Percentiles rank a stretch among this genome's conserved stretches.
Conservation (phyloP, 2,113 vertebrate species). For the Hippocampus guttulatus region DNA sequence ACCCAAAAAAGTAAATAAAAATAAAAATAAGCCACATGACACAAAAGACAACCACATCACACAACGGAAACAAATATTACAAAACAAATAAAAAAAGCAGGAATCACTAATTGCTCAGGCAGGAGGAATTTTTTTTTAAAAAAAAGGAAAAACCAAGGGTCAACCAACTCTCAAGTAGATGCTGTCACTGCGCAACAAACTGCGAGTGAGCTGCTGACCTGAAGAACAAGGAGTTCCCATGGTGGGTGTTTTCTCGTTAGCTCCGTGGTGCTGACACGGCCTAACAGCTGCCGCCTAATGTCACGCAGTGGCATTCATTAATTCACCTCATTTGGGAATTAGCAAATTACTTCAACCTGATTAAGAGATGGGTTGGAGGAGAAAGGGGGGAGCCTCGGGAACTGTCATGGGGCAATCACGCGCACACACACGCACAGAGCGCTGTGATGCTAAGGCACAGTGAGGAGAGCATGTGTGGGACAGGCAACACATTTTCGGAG, state of each 20-base stretch:
- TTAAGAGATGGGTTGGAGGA: constrained; percentile 53
- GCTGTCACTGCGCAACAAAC: constrained; percentile 15
- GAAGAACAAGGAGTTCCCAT: constrained; percentile 28
- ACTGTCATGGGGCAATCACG: constrained; percentile 21
- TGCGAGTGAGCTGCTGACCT: constrained; percentile 18
- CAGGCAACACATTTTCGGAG: not conserved
- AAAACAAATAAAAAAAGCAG: constrained; percentile 59
- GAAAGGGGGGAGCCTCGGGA: constrained; percentile 44
- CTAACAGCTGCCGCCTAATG: constrained; percentile 52
- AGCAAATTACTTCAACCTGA: constrained; percentile 51
- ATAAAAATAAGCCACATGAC: constrained; percentile 56
- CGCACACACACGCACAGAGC: not conserved
- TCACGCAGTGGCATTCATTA: constrained; percentile 52
- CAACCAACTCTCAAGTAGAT: constrained; percentile 27
- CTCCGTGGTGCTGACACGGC: constrained; percentile 35
- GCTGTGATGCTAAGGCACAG: not conserved
- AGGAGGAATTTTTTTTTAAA: constrained; percentile 34
- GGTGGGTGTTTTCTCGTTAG: constrained; percentile 43
- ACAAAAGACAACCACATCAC: constrained; percentile 43
- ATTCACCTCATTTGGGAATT: constrained; percentile 59
- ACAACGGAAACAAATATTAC: constrained; percentile 38
- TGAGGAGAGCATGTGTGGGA: too few relatives aligned
- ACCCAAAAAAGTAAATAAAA: constrained; percentile 7
- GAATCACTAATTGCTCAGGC: constrained; percentile 58
- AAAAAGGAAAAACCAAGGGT: constrained; percentile 26